Base-by-base conservation (phyloP, 1,140 invertebrate species). In the Hylyphantes graminicola region DNA sequence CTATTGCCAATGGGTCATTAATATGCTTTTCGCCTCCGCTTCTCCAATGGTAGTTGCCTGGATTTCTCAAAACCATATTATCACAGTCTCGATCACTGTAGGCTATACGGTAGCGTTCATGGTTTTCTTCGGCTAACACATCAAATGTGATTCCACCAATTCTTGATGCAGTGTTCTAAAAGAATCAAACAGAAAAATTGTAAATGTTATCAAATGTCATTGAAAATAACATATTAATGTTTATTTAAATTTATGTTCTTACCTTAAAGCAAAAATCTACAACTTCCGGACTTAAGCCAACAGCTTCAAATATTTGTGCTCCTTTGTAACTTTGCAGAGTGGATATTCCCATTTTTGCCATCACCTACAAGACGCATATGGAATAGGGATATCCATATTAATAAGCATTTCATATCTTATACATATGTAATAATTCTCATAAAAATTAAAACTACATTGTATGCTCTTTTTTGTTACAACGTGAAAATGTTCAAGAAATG, bases 301-400 rank as follows among this genome's bases (percentile, higher is more conserved):
- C 97, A 35, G 97, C 97, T 91, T 99, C 98, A 89, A 99, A 99
- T 87, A 99, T 99, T 91, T 99, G 98, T 7, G 98, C 98, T 86
- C 97, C 96, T 91, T 99, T 99, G 90, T 99, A 99, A n/a, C 97
- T 98, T 89, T 99, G 98, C 17, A 99, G 90, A 0, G 98, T 99
- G 63, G 97, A 98, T 88, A 99, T 99, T 59, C 98, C 98, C 98
- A 99, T 99, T 90, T 99, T 99, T 1, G 98, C 98, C 98, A 99
- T 99, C 0, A 99, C 92, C 88, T 92, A 91, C 48, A 65, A 67
- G 68, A 12, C 6, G 6, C 17, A 12, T 15, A 61, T 15, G 6
- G 17, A 61, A 61, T 61, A 15, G 57, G 57, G 57, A 17, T 61
- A 15, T 61, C 17, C 2, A 61, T 61, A 35, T 35, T 35, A 35